These are phyloP conservation scores for Ispidina lecontei DNA, from an alignment of 2,797 vertebrate species.

Conservation along the genomic window DNA sequence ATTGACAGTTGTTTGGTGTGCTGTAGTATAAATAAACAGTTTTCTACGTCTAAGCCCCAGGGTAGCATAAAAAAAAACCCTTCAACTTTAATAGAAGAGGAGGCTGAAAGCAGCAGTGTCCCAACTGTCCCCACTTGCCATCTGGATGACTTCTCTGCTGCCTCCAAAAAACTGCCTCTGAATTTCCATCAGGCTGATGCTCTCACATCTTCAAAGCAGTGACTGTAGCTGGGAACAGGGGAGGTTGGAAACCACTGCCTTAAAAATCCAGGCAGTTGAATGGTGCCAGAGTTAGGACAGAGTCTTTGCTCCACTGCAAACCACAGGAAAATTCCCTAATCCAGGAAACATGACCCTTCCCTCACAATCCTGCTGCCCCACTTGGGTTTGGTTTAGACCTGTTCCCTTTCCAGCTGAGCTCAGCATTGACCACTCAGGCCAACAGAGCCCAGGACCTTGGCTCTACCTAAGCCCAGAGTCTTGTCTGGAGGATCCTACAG, in stretches of 20 bases:
- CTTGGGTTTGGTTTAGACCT: neutral
- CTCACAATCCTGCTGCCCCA: neutral
- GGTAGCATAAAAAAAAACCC: neutral
- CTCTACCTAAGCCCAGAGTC: neutral
- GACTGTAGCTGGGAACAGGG: neutral
- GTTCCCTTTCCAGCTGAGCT: neutral
- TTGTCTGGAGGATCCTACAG: neutral
- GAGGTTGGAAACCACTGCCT: neutral
- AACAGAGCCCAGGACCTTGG: neutral
- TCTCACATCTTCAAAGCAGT: neutral
- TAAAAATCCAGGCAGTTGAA: neutral
- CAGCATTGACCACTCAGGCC: neutral
- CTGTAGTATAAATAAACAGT: neutral
- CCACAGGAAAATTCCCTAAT: neutral
- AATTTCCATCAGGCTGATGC: neutral
- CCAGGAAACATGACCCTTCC: neutral
- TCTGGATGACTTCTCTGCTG: neutral
- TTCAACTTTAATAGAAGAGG: neutral
- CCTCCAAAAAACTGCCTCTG: neutral
- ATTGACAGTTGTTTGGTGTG: neutral
- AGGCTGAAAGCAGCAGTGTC: neutral
- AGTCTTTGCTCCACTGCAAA: neutral
- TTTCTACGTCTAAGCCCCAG: neutral
- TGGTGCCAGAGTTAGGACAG: fast-evolving
- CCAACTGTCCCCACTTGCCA: neutral